Evolutionary conservation across 2,888 invertebrate species (phyloP).

Genomic region (Rhaphigaster nebulosa): DNA sequence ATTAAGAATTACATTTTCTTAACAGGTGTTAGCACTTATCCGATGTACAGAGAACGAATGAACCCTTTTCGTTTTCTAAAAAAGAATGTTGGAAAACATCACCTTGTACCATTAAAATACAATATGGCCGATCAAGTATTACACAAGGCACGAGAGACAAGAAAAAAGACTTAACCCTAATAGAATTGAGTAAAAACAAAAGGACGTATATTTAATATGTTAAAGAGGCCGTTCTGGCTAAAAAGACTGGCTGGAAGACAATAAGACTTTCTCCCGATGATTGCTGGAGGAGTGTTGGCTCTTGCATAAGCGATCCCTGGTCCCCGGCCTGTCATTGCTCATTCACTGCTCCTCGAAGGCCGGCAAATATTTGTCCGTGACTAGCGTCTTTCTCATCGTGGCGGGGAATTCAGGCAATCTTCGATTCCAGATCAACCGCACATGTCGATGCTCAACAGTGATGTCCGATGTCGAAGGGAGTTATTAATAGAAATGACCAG

Average conservation of each 20-base stretch:
- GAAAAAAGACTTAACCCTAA: conserved; percentile 15
- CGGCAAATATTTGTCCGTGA: conserved; percentile 30
- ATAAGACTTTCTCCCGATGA: conserved; percentile 37
- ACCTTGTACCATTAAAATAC: conserved; percentile 28
- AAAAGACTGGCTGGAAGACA: conserved; percentile 16
- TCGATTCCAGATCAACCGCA: background rate
- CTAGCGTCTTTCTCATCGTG: background rate
- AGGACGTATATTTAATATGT: conserved; percentile 32
- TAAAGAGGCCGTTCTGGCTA: conserved; percentile 15
- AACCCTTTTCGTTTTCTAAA: background rate
- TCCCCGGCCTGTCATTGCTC: background rate
- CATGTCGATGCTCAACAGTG: background rate
- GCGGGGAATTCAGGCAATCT: background rate
- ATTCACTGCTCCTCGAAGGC: background rate
- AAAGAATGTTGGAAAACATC: background rate
- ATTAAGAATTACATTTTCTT: background rate
- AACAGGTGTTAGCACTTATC: background rate
- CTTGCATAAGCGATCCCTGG: background rate
- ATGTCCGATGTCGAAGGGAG: background rate
- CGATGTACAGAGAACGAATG: background rate
- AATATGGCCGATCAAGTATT: conserved; percentile 9
- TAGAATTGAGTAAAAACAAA: conserved; percentile 27
- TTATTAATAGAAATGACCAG: background rate
- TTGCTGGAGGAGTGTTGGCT: conserved; percentile 4
- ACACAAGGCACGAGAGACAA: background rate